Conservation (phyloP, 1,140 invertebrate genomes). For the Maniola jurtina region DNA sequence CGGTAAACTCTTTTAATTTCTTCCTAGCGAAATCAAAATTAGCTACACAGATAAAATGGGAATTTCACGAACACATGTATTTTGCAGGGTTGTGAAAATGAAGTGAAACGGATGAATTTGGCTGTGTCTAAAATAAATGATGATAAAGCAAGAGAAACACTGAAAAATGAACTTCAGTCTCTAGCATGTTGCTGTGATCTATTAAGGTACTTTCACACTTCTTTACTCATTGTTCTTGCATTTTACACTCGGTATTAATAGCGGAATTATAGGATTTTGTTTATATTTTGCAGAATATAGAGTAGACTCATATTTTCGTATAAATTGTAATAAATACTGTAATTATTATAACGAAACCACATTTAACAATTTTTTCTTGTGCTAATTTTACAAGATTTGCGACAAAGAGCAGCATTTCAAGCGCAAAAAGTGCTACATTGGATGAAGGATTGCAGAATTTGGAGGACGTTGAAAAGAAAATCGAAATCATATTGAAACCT, state of each 20-base stretch:
- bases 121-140: slow-evolving; percentile 34
- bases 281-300: too few relatives aligned
- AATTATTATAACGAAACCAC: too few relatives aligned
- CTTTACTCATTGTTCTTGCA: background rate
- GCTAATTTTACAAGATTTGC: slow-evolving; percentile 42
- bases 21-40: background rate
- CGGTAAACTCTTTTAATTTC: slow-evolving; percentile 26
- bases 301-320: too few relatives aligned
- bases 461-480: slow-evolving; percentile 42
- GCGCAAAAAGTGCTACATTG: slow-evolving; percentile 40
- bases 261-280: too few relatives aligned
- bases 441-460: slow-evolving; percentile 51
- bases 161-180: slow-evolving; percentile 32
- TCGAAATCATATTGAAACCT: slow-evolving; percentile 37
- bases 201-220: slow-evolving; percentile 35
- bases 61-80: slow-evolving; percentile 9
- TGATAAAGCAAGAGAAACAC: slow-evolving; percentile 26
- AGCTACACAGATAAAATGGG: background rate
- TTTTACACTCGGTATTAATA: too few relatives aligned
- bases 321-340: too few relatives aligned
- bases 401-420: slow-evolving; percentile 48
- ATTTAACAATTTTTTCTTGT: background rate
- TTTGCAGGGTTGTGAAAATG: slow-evolving; percentile 45
- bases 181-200: slow-evolving; percentile 44
- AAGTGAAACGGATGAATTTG: slow-evolving; percentile 37